phyloP scores from a whole-genome alignment of 2,888 invertebrate species.

The Lochmaea crataegi region DNA sequence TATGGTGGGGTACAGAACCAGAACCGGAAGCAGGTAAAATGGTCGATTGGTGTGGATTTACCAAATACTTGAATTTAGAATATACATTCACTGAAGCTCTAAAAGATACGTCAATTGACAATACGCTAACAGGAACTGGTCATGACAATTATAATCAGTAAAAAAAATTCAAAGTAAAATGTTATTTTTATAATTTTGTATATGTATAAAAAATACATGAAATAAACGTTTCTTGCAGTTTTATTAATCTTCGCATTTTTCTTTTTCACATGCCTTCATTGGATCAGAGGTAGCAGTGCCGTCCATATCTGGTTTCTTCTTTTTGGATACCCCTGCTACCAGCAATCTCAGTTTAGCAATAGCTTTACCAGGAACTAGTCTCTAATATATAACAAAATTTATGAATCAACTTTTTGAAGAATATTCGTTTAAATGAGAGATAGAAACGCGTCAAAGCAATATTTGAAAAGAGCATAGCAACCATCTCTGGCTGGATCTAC shows the following conservation, averaged over 20 bases:
- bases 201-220: neutral
- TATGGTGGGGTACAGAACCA: conserved; percentile 66
- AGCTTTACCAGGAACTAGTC: conserved; percentile 56
- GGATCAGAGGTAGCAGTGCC: conserved; percentile 48
- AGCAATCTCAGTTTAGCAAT: conserved; percentile 72
- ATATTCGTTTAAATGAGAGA: too few relatives aligned
- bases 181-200: conserved; percentile 26
- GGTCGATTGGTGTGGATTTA: conserved; percentile 67
- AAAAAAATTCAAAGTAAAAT: neutral
- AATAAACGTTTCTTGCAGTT: neutral
- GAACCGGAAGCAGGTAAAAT: conserved; percentile 62
- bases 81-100: conserved; percentile 57
- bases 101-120: conserved; percentile 43
- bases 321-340: conserved; percentile 66
- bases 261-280: conserved; percentile 42
- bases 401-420: neutral
- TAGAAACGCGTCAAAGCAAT: neutral
- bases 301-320: conserved; percentile 54
- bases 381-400: conserved; percentile 32
- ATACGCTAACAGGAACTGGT: conserved; percentile 39
- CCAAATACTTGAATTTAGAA: conserved; percentile 65
- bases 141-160: conserved; percentile 1
- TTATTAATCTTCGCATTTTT: conserved; percentile 7
- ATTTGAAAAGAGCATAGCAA: neutral
- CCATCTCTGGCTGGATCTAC: too few relatives aligned